phyloP scores from a whole-genome alignment of 2,888 invertebrate species.

The Callyntrura sp. region DNA sequence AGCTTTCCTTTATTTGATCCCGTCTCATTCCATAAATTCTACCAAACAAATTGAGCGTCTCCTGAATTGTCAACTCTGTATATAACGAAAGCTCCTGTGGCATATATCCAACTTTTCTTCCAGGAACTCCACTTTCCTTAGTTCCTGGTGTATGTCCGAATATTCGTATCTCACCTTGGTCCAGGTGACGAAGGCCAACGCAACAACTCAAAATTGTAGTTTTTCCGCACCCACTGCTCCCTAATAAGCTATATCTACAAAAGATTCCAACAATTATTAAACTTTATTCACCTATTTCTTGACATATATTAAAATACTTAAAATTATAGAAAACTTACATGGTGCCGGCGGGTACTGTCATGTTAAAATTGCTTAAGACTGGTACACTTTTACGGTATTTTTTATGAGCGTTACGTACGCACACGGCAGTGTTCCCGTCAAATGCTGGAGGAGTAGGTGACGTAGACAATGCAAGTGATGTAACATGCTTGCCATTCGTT shows the following conservation, averaged over 20 bases:
- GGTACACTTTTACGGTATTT: constrained; percentile 55
- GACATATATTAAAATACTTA: constrained; percentile 6
- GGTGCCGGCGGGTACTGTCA: constrained; percentile 68
- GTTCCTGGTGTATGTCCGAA: constrained; percentile 96
- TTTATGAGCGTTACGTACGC: constrained; percentile 57
- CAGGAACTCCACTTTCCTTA: constrained; percentile 95
- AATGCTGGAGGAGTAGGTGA: constrained; percentile 20
- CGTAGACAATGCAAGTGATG: neutral
- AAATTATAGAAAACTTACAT: constrained; percentile 65
- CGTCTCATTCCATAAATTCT: constrained; percentile 97
- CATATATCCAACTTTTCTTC: constrained; percentile 97
- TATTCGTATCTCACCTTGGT: constrained; percentile 95
- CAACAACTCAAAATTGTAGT: too few species aligned
- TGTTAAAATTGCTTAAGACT: constrained; percentile 64
- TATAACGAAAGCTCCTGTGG: constrained; percentile 96
- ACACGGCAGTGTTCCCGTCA: constrained; percentile 17
- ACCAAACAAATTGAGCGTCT: constrained; percentile 98
- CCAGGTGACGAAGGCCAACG: constrained; percentile 93
- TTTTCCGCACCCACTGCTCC: constrained; percentile 89
- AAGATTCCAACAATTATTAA: constrained; percentile 1
- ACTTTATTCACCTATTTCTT: neutral
- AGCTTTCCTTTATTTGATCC: constrained; percentile 91
- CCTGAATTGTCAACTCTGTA: constrained; percentile 96
- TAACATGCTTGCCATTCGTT: neutral
- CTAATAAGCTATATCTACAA: constrained; percentile 67